These are phyloP conservation scores for Venustoraphidia nigricollis DNA, from an alignment of 2,888 invertebrate genomes.

Conservation along the genomic window DNA sequence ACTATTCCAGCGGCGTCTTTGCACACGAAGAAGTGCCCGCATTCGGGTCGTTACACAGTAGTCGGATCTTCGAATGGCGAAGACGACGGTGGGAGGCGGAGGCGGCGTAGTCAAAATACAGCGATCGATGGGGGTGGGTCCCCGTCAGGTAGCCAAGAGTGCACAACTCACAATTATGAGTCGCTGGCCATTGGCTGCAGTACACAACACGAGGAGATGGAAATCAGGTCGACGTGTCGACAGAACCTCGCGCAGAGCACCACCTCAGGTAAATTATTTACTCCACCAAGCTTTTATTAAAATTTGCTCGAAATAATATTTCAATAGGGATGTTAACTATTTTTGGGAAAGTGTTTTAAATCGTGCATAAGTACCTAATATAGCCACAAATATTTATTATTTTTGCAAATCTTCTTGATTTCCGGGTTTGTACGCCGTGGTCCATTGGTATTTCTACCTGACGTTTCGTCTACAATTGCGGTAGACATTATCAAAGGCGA, in stretches of 20 bases:
- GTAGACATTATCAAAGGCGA: no score
- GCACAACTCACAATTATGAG: constrained; percentile 35
- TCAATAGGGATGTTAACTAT: no score
- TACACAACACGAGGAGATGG: constrained; percentile 36
- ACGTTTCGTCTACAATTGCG: no score
- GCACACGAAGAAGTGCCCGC: constrained; percentile 48
- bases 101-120: constrained; percentile 33
- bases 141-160: constrained; percentile 23
- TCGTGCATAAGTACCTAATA: no score
- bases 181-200: constrained; percentile 45
- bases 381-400: no score
- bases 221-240: constrained; percentile 40
- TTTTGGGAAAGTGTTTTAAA: no score
- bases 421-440: no score
- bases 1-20: constrained; percentile 40
- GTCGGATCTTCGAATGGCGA: constrained; percentile 26
- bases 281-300: neutral
- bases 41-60: constrained; percentile 49
- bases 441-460: no score
- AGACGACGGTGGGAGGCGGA: constrained; percentile 24
- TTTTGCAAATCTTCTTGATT: no score
- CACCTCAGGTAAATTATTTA: neutral
- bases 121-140: constrained; percentile 10
- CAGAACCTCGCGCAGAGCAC: constrained; percentile 20
- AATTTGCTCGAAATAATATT: no score